Evolutionary conservation across 1,140 invertebrate species (phyloP), one percentile per base, ranked within the genome.

Genomic region (Leptinotarsa undecemlineata): DNA sequence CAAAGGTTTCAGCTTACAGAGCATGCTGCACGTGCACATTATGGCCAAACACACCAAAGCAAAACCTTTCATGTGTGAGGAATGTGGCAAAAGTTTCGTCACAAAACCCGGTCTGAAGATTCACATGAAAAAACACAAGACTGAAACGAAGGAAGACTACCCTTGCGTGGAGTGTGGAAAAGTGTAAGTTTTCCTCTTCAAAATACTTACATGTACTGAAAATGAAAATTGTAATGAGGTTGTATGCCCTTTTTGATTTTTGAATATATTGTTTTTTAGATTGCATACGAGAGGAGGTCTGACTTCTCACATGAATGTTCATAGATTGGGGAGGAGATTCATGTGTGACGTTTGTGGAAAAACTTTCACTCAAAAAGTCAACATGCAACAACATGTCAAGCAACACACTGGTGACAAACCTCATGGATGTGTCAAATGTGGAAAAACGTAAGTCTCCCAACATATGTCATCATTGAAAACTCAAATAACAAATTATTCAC

Each of bases 361-460:
- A 76, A 74, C 73, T 67, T 76, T 79, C 51, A 79, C 77, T 14
- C 74, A 76, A 23, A 76, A 76, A 48, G 48, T 74, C 21, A 74
- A 75, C 60, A 73, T 81, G 68, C 73, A 78, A 48, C 71, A 74
- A 42, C 92, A 93, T 80, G 91, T 92, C 88, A 85, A 90, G 19
- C 87, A 87, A 68, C 91, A 93, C 77, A 92, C 91, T 0, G 91
- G 91, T 1, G 91, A 92, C 79, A 92, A 91, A 80, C 91, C 91
- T 6, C 92, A 90, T 82, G 86, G 90, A 63, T 93, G 92, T 84
- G 83, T 86, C 13, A 85, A 90, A 26, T 93, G 92, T 81, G 90
- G 90, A 3, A 93, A 83, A 80, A 80, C 84, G 74, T 82, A 81
- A 77, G 76, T 42, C 8, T 11, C 8, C 33, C 2, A 42, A 42